Evolutionary conservation across 2,797 vertebrate species (phyloP).

Genomic region (Malacoctenus gilli): DNA sequence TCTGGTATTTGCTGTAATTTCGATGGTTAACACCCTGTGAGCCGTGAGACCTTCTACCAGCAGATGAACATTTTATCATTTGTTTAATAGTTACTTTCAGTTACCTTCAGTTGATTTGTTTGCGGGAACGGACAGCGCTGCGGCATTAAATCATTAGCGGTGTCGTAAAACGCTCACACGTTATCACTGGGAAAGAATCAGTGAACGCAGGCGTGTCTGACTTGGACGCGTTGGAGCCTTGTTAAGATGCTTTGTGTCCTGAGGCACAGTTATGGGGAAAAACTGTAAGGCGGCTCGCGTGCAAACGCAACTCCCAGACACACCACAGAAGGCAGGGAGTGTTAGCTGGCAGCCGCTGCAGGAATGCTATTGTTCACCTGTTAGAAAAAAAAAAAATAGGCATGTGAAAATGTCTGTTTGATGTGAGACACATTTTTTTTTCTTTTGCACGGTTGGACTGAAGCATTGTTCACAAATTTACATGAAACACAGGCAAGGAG

Average conservation of each 20-base stretch:
- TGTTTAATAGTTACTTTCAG: background rate
- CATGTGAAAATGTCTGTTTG: conserved; percentile 48
- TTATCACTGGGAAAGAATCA: background rate
- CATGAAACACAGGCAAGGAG: background rate
- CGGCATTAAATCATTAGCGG: conserved; percentile 2
- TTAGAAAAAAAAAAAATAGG: conserved; percentile 18
- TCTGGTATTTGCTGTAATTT: conserved; percentile 42
- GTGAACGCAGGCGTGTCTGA: conserved; percentile 9
- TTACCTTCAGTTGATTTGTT: conserved; percentile 7
- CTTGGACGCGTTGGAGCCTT: conserved; percentile 11
- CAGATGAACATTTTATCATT: background rate
- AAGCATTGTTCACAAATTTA: conserved; percentile 5
- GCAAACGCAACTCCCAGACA: conserved; percentile 60
- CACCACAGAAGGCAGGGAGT: conserved; percentile 58
- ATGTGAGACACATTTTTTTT: conserved; percentile 16
- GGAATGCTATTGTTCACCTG: conserved; percentile 66
- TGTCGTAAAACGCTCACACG: conserved; percentile 4
- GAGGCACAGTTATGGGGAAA: conserved; percentile 35
- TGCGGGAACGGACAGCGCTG: conserved; percentile 3
- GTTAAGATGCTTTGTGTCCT: conserved; percentile 21
- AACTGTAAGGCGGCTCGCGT: conserved; percentile 36
- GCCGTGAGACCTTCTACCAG: no score
- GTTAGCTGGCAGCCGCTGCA: conserved; percentile 53
- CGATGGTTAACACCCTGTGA: background rate
- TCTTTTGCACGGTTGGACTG: background rate